These are phyloP conservation scores for Eulemur macaco DNA, from an alignment of 2,113 vertebrate species.

Conservation along the genomic window DNA sequence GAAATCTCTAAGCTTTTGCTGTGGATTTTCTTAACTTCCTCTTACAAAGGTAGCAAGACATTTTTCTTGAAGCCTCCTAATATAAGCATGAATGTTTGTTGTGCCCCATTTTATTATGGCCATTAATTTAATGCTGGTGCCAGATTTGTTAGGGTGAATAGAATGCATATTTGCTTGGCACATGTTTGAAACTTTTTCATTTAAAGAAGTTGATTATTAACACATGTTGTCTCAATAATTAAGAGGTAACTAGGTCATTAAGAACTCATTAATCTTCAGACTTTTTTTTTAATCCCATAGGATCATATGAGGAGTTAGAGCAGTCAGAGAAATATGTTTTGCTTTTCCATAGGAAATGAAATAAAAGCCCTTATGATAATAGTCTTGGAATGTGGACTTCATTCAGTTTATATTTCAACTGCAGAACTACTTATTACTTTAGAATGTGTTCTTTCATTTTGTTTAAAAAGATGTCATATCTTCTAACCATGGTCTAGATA, in stretches of 20 bases:
- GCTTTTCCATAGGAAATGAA: slow-evolving; percentile 14
- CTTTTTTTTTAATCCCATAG: slow-evolving; percentile 39
- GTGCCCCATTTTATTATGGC: not conserved
- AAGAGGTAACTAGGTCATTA: slow-evolving; percentile 66
- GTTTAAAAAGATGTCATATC: not conserved
- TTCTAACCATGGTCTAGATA: not conserved
- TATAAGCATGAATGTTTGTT: not conserved
- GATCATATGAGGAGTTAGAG: slow-evolving; percentile 29
- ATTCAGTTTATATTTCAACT: slow-evolving; percentile 31
- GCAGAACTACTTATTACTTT: not conserved
- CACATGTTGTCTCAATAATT: slow-evolving; percentile 59
- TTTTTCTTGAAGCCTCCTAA: not conserved
- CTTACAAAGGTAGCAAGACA: not conserved
- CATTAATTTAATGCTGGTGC: not conserved
- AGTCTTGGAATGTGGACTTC: not conserved
- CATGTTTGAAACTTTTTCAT: slow-evolving; percentile 37
- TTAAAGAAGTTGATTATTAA: slow-evolving; percentile 53
- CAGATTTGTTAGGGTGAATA: not conserved
- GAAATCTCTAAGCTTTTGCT: not conserved
- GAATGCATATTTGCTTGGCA: not conserved
- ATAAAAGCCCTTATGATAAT: not conserved
- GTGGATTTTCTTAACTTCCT: not conserved
- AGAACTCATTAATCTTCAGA: slow-evolving; percentile 70
- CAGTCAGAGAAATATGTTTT: not conserved
- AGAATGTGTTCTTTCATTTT: not conserved